phyloP scores from a whole-genome alignment of 2,888 invertebrate genomes.

The Watsonalla cultraria region DNA sequence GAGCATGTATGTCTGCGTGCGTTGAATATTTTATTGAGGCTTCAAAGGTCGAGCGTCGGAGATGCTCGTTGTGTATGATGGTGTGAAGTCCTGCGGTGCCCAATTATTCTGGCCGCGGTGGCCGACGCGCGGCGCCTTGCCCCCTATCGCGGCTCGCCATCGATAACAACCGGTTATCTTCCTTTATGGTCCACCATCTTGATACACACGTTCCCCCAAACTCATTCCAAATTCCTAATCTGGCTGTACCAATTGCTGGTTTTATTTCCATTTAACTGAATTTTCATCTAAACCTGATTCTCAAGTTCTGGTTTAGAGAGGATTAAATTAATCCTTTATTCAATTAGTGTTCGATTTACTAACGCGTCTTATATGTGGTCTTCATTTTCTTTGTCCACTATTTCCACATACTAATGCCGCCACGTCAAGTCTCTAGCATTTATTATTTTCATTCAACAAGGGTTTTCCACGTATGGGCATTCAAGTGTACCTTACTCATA shows the following conservation, averaged over 20 bases:
- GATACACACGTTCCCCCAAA: constrained; percentile 32
- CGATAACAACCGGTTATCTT: constrained; percentile 72
- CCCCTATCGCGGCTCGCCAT: constrained; percentile 74
- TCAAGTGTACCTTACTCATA: constrained; percentile 35
- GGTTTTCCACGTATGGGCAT: constrained; percentile 44
- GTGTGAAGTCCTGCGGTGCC: constrained; percentile 77
- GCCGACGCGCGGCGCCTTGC: constrained; percentile 61
- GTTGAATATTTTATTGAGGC: constrained; percentile 17
- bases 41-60: constrained; percentile 9
- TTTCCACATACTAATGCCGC: constrained; percentile 29
- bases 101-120: constrained; percentile 73
- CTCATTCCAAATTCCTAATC: constrained; percentile 39
- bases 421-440: constrained; percentile 48
- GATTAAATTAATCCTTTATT: constrained; percentile 39
- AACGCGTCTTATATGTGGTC: constrained; percentile 20
- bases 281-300: neutral
- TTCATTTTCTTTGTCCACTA: constrained; percentile 34
- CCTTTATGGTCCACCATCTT: constrained; percentile 58
- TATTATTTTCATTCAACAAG: constrained; percentile 61
- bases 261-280: constrained; percentile 9
- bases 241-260: constrained; percentile 24
- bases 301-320: constrained; percentile 9
- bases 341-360: constrained; percentile 38
- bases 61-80: constrained; percentile 39
- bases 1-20: constrained; percentile 21